These are phyloP conservation scores for Kryptolebias ocellatus DNA, from an alignment of 2,797 vertebrate genomes.

Conservation along the genomic window DNA sequence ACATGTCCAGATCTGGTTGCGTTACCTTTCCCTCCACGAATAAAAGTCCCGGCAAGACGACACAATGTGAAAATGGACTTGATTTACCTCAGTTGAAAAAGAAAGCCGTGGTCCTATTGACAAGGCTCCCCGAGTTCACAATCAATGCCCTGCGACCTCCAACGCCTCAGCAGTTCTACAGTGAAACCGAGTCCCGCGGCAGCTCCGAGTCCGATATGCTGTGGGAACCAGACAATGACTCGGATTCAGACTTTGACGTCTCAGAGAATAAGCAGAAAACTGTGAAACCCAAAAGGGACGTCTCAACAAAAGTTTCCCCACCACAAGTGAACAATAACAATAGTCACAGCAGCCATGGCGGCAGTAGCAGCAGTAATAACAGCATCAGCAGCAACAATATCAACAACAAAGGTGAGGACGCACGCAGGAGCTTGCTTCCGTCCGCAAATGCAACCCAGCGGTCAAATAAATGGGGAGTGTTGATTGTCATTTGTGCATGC, in stretches of 20 bases:
- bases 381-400: neutral
- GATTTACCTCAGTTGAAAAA: slow-evolving; percentile 22
- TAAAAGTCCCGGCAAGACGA: slow-evolving; percentile 9
- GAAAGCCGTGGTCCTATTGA: slow-evolving; percentile 62
- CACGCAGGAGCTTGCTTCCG: neutral
- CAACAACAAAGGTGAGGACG: slow-evolving; percentile 28
- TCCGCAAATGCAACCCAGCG: neutral
- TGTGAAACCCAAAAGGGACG: slow-evolving; percentile 10
- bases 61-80: neutral
- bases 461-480: neutral
- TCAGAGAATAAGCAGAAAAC: slow-evolving; percentile 16
- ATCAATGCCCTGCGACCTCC: slow-evolving; percentile 52
- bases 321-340: neutral
- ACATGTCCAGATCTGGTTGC: neutral
- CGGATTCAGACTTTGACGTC: slow-evolving; percentile 45
- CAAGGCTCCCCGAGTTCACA: slow-evolving; percentile 56
- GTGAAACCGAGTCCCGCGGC: slow-evolving; percentile 54
- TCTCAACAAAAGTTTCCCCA: neutral
- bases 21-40: neutral
- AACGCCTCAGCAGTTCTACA: slow-evolving; percentile 59
- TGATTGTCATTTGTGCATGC: neutral
- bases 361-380: neutral
- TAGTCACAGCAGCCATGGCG: neutral
- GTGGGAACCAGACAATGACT: slow-evolving; percentile 55
- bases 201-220: slow-evolving; percentile 57